Conservation (phyloP, 1,140 invertebrate genomes). For the Pogonognathellus flavescens region DNA sequence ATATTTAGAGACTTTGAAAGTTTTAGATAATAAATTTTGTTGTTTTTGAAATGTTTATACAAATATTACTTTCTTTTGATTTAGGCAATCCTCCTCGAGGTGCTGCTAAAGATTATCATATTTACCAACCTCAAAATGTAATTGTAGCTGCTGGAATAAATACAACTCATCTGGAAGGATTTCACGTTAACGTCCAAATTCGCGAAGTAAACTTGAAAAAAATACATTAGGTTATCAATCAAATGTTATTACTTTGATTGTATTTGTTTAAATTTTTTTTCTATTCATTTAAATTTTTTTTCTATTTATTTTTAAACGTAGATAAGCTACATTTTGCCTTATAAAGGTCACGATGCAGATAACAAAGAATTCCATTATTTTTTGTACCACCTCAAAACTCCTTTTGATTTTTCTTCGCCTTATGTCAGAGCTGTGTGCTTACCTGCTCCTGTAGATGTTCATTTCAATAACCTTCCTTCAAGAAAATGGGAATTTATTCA, state of each 20-base stretch:
- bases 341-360: constrained; percentile 48
- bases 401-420: constrained; percentile 56
- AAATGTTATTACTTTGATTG: too few relatives aligned
- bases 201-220: neutral
- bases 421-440: constrained; percentile 56
- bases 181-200: constrained; percentile 49
- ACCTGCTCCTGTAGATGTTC: neutral
- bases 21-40: too few relatives aligned
- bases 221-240: too few relatives aligned
- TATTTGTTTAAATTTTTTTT: too few relatives aligned
- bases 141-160: constrained; percentile 47
- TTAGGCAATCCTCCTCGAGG: neutral
- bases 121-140: neutral
- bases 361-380: constrained; percentile 59
- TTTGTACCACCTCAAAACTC: constrained; percentile 60
- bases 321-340: constrained; percentile 53
- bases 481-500: neutral
- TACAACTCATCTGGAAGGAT: constrained; percentile 24
- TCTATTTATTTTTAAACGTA: too few relatives aligned
- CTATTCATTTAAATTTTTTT: neutral
- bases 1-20: too few relatives aligned
- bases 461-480: neutral
- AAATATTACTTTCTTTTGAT: too few relatives aligned
- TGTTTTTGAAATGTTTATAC: too few relatives aligned
- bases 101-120: constrained; percentile 10